Evolutionary conservation across 1,140 invertebrate species (phyloP).

Genomic region (Caenorhabditis briggsae): DNA sequence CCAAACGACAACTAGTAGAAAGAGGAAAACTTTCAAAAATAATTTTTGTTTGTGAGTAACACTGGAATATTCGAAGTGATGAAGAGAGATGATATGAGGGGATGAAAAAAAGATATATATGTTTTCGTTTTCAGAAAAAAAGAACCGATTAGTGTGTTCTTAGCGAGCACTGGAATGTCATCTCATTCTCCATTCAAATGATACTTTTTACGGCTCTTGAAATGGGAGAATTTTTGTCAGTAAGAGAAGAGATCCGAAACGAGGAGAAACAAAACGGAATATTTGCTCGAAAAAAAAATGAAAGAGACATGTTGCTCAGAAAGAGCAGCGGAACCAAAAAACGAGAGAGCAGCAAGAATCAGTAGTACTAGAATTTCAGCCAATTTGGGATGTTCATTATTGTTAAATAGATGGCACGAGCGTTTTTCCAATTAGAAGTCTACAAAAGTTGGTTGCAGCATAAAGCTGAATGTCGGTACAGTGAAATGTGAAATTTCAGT

Average conservation of each 20-base stretch:
- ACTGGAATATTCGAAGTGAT: background rate
- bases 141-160: conserved; percentile 37
- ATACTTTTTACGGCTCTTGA: conserved; percentile 42
- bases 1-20: background rate
- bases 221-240: conserved; percentile 7
- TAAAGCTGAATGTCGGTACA: too few relatives aligned
- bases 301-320: background rate
- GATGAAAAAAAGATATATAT: background rate
- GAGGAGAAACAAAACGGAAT: background rate
- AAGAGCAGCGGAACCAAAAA: background rate
- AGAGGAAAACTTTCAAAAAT: conserved; percentile 3
- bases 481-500: too few relatives aligned
- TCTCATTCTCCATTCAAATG: conserved; percentile 37
- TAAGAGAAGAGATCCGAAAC: background rate
- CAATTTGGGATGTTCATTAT: background rate
- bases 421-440: too few relatives aligned
- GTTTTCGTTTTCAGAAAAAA: background rate
- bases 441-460: too few relatives aligned
- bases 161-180: conserved; percentile 33
- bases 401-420: too few relatives aligned
- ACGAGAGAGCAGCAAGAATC: background rate
- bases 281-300: background rate
- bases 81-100: background rate
- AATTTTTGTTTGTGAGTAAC: conserved; percentile 27
- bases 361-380: background rate